phyloP scores from a whole-genome alignment of 2,113 vertebrate genomes.

The Beaufortia kweichowensis region DNA sequence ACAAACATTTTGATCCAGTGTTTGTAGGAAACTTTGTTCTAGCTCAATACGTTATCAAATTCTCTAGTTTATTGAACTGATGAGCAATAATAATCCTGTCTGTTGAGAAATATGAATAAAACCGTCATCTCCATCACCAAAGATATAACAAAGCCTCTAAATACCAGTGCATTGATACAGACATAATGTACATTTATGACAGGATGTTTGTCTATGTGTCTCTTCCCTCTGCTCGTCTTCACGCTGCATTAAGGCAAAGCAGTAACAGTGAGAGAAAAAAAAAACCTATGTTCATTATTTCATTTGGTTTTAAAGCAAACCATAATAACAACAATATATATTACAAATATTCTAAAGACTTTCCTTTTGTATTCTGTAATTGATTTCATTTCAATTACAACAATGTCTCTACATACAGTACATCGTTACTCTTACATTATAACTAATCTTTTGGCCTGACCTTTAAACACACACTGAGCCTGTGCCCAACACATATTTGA shows the following conservation, averaged over 20 bases:
- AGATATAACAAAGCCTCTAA: no score
- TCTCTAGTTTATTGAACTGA: background rate
- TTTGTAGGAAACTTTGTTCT: background rate
- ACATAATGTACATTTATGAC: slow-evolving; percentile 16
- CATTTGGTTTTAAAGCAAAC: slow-evolving; percentile 21
- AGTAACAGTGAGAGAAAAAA: slow-evolving; percentile 9
- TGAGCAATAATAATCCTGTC: background rate
- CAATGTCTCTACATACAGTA: slow-evolving; percentile 8
- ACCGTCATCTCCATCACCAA: no score
- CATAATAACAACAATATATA: background rate
- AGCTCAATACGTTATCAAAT: background rate
- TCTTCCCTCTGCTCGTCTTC: slow-evolving; percentile 5
- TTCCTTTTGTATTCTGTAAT: background rate
- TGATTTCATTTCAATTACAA: slow-evolving; percentile 6
- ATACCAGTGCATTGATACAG: background rate
- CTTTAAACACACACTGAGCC: slow-evolving; percentile 43
- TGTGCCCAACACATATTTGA: slow-evolving; percentile 56
- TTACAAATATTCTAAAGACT: background rate
- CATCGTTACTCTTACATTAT: background rate
- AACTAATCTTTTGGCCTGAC: slow-evolving; percentile 23
- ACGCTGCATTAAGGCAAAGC: slow-evolving; percentile 65
- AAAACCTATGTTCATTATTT: background rate
- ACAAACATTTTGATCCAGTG: background rate
- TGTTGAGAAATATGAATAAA: no score
- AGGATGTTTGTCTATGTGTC: slow-evolving; percentile 4